phyloP scores from a whole-genome alignment of 2,113 vertebrate genomes.

The Felis catus region F.catus_Fca126_mat1.0 CM031417.1:95937001-95937500 shows the following conservation, averaged over 20 bases:
- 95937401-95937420: neutral
- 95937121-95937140: neutral
- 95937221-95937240: neutral
- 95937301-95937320: neutral
- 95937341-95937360: neutral
- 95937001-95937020: neutral
- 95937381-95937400: neutral
- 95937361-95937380: neutral
- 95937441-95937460: neutral
- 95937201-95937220: neutral
- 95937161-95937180: neutral
- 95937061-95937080: neutral
- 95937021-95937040: neutral
- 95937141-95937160: neutral
- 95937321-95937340: neutral
- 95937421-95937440: neutral
- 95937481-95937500: neutral
- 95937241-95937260: neutral
- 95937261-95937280: neutral
- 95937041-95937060: neutral
- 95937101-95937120: neutral
- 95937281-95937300: neutral
- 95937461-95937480: neutral
- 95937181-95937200: neutral
- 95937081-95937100: neutral